Evolutionary conservation across 2,888 invertebrate species (phyloP), one percentile per base, ranked within the genome.

Genomic region (Harmothoe impar): DNA sequence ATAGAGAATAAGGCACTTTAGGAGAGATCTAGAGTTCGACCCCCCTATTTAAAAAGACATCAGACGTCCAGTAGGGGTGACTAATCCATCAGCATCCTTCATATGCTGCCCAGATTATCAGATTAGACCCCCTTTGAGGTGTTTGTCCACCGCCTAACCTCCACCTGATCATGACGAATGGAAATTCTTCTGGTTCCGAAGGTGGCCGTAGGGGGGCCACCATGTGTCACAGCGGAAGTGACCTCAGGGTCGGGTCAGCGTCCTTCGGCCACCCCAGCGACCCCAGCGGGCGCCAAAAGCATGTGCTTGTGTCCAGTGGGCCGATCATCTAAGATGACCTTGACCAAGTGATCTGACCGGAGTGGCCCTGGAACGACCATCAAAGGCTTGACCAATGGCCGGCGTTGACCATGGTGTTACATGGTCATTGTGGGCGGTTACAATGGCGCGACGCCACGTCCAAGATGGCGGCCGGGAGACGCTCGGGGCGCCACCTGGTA

Each of bases 191-290:
- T 3, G 77, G 31, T 25, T 25, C 77, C 5, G n/a, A 81, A 17
- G 35, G 7, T 35, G 15, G 43, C 43, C 81, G 31, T 17, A 15
- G 77, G 77, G 77, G 77, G 77, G 77, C 77, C 77, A 77, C 77
- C 15, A 62, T 20, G n/a, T 25, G 29, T 29, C 77, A n/a, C 25
- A 25, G 77, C 77, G 81, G 43, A 81, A 43, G 43, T 81, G 81
- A 81, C 81, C 81, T n/a, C 35, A n/a, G 17, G 81, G 81, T 81
- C 81, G 81, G 81, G 81, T 81, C 81, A 81, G 81, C 35, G 81
- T 81, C 15, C 77, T 77, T 15, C 77, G n/a, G 62, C 25, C 62
- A 62, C 5, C 62, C 31, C 29, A 15, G 77, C 25, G 81, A 81
- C 81, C 81, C 43, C 35, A 33, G 81, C 81, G 81, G 81, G 43